Evolutionary conservation across 2,888 invertebrate species (phyloP), one percentile per base, ranked within the genome.

Genomic region (Caenorhabditis sp.): DNA sequence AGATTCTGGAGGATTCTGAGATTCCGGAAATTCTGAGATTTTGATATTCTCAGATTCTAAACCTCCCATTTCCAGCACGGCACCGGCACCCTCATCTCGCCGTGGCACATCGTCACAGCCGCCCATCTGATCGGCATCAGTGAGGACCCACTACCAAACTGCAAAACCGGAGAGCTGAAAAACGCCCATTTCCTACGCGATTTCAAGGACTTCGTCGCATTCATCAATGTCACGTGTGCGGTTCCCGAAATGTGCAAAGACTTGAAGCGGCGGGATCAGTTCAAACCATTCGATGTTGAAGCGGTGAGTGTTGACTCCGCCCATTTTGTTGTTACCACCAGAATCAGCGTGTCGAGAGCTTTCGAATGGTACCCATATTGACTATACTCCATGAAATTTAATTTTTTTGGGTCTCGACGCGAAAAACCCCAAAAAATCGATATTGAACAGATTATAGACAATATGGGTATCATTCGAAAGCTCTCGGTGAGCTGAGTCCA

Each of bases 51-150:
- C n/a, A n/a, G n/a, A n/a, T n/a, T n/a, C n/a, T 44, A n/a, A 47
- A 47, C 8, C 2, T 10, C 38, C 38, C 12, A 6, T 2, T 47
- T 47, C 19, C 47, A 77, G 26, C 73, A 73, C 26, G 84, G 80
- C 49, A 80, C 76, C 8, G 84, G 84, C 1, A 70, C 80, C 0
- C 38, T 84, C 12, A 72, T 84, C 56, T 84, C 84, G 5, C 84
- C 84, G 0, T 80, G 66, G 61, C 84, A 84, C 47, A 63, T 84
- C 3, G 58, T 84, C 19, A 80, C 72, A 0, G 84, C 80, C 6
- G 84, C 84, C 5, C 84, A 84, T 76, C 16, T 84, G 19, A 49
- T 80, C 56, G 84, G 84, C 7, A 38, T 80, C 41, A 64, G 58
- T 69, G 59, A 58, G 28, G 47, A 75, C 24, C 77, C 77, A 0